Base-by-base conservation (phyloP, 1,140 invertebrate genomes). In the Drosophila repleta region DNA sequence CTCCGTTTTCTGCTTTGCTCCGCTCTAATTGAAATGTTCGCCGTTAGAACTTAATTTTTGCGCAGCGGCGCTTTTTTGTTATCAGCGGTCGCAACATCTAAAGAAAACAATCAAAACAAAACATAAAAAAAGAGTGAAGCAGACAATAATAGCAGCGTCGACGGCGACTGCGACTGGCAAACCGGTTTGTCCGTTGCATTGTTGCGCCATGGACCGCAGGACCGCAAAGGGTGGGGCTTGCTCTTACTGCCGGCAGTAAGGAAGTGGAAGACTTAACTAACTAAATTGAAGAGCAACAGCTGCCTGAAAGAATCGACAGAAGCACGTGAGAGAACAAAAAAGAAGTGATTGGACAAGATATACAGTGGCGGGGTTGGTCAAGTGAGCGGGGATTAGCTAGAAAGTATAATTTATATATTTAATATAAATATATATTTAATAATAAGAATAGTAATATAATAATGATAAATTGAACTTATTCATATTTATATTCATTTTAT, bases 11-110 rank as follows among this genome's bases (percentile, higher is more conserved):
- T 17, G 20, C 17, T 17, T 21, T 17, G 17, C 46, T 65, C 56
- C 41, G 15, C 51, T 71, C 77, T 85, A 85, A 85, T 85, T 85
- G 73, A 80, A 85, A 77, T 74, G 81, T 81, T 85, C 69, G 60
- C 35, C 48, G 62, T 46, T 71, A 65, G 62, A 85, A 68, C 63
- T 85, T 74, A 85, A 85, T 85, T 83, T 83, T 66, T 70, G 58
- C 53, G 18, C 62, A 74, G 53, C 41, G 61, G 37, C 62, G 62
- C 57, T 61, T 63, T 74, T 66, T 60, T 56, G 60, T 82, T 82
- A 82, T 77, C 71, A 74, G 65, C 55, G 17, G 45, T 56, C 35
- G 45, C 52, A 62, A 48, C 55, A 66, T 60, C 56, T 46, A 74
- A 51, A 55, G 52, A 58, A 53, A 58, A 39, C 17, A 60, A 37